A percentile compares a stretch with the other conserved stretches of the same genome.
phyloP scores from a whole-genome alignment of 2,797 vertebrate species.

The Pitangus sulphuratus region DNA sequence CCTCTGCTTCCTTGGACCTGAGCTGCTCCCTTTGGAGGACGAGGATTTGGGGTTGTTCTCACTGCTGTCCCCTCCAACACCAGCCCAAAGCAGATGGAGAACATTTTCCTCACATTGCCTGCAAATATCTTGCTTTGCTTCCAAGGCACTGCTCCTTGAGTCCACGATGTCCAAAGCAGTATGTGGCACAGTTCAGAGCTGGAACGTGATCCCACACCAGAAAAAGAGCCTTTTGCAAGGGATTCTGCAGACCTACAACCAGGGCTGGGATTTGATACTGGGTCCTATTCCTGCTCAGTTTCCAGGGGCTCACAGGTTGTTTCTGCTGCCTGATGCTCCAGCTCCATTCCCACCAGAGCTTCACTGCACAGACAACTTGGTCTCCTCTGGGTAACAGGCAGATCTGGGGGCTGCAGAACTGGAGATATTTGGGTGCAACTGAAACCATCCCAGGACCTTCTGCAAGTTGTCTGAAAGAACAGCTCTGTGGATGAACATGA shows the following conservation, averaged over 20 bases:
- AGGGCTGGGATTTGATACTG: background rate
- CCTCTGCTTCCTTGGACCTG: background rate
- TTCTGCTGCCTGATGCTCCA: background rate
- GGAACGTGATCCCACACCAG: background rate
- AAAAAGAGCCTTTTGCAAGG: background rate
- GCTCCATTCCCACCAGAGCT: background rate
- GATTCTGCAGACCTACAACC: background rate
- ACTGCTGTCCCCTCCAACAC: background rate
- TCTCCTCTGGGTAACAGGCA: background rate
- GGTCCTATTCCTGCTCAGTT: background rate
- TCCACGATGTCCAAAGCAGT: rapidly evolving
- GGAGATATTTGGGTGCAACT: background rate
- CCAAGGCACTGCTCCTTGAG: rapidly evolving
- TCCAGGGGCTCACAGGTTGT: background rate
- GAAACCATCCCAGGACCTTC: background rate
- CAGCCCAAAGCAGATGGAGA: rapidly evolving
- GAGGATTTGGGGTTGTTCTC: background rate
- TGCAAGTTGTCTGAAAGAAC: background rate
- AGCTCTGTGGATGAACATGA: background rate
- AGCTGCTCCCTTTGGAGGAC: background rate
- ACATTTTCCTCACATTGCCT: background rate
- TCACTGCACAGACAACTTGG: background rate
- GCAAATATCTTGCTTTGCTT: background rate
- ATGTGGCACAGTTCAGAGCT: background rate
- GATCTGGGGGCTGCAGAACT: background rate